Conservation (phyloP, 2,888 invertebrate species). For the Melinopterus prodromus region DNA sequence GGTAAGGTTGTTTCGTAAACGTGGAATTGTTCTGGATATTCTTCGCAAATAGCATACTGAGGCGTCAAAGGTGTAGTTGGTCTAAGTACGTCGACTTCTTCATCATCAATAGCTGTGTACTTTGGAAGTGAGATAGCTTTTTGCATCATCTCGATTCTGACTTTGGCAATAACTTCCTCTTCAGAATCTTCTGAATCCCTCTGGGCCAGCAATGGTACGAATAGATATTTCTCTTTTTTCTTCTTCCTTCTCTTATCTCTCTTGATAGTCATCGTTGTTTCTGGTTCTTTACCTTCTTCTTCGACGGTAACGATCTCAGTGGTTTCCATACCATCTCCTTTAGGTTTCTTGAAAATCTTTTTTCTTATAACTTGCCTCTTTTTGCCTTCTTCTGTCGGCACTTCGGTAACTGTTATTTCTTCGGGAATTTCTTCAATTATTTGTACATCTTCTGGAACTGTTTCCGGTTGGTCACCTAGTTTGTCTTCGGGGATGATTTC, state of each 20-base stretch:
- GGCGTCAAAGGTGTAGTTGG: constrained; percentile 50
- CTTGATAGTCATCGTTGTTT: constrained; percentile 51
- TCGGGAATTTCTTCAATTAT: constrained; percentile 48
- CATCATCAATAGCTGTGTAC: constrained; percentile 34
- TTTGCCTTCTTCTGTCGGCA: constrained; percentile 48
- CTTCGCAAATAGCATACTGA: constrained; percentile 47
- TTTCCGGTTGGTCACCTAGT: constrained; percentile 26
- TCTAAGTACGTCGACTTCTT: constrained; percentile 44
- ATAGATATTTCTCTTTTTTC: constrained; percentile 49
- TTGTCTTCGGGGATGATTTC: constrained; percentile 39
- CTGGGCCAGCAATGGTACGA: constrained; percentile 53
- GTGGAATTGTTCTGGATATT: constrained; percentile 44
- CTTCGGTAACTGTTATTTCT: constrained; percentile 48
- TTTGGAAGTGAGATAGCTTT: constrained; percentile 45
- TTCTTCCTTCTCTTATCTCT: constrained; percentile 39
- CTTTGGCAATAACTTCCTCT: constrained; percentile 51
- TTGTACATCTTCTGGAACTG: constrained; percentile 33
- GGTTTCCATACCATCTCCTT: constrained; percentile 44
- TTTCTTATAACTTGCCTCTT: constrained; percentile 48
- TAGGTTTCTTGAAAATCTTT: constrained; percentile 44
- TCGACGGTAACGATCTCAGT: constrained; percentile 48
- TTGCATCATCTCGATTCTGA: constrained; percentile 53
- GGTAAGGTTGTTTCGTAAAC: constrained; percentile 42
- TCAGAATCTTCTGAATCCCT: constrained; percentile 53
- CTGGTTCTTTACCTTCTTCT: constrained; percentile 37